Evolutionary conservation across 2,888 invertebrate species (phyloP).

Genomic region (Pardosa pseudoannulata): DNA sequence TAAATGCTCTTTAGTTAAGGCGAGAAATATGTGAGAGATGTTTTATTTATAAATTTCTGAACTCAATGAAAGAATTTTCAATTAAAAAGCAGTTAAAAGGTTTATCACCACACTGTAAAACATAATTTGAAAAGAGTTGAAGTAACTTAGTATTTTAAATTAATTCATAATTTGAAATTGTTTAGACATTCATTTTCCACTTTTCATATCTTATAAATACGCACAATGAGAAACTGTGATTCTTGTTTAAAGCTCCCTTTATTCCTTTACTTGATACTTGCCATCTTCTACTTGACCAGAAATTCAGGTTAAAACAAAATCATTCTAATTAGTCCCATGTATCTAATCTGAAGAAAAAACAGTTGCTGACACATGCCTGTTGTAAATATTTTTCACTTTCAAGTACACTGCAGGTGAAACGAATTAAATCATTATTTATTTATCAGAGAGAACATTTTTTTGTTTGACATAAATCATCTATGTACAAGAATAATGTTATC

Average conservation of each 20-base stretch:
- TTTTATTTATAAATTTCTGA: no score
- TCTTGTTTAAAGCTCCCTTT: neutral
- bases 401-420: neutral
- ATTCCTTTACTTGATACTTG: no score
- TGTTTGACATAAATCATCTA: constrained; percentile 1
- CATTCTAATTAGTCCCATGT: no score
- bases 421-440: neutral
- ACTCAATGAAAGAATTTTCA: no score
- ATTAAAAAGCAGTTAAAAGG: no score
- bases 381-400: neutral
- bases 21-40: neutral
- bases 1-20: neutral
- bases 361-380: neutral
- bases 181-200: neutral
- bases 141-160: neutral
- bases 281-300: no score
- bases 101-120: no score
- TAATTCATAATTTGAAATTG: neutral
- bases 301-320: no score
- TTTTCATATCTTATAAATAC: constrained; percentile 13
- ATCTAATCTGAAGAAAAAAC: neutral
- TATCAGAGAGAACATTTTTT: constrained; percentile 1
- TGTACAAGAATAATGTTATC: neutral
- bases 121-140: no score
- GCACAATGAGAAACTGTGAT: constrained; percentile 34